Evolutionary conservation across 1,140 invertebrate species (phyloP), one percentile per base, ranked within the genome.

Genomic region (Macrobrachium rosenbergii): DNA sequence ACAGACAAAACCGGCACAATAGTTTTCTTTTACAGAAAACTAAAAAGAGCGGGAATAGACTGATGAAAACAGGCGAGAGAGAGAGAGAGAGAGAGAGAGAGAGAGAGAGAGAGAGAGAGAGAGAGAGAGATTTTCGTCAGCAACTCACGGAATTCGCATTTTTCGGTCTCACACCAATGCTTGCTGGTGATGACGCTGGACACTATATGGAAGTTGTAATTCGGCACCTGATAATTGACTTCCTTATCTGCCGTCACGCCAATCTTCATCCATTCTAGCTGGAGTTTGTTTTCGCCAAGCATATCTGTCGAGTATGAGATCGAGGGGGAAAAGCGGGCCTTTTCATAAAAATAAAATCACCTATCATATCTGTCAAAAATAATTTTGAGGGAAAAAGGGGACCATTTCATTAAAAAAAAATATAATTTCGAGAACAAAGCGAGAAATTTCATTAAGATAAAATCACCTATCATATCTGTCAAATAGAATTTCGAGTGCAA

Each of bases 121-220:
- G 67, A 69, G 17, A 14, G 67, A 67, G 64, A 8, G 0, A 3
- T 69, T 21, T 5, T 19, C 14, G 0, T 63, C 17, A 52, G 0
- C 19, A 6, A 72, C 64, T 83, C n/a, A 83, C 82, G 52, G 17
- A 83, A 83, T 16, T 69, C 58, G 69, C 82, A 83, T 69, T 83
- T 83, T 58, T 28, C 17, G 37, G 52, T 52, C 12, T 52, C 52
- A 21, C 82, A 83, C 82, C 82, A 83, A 37, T 62, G 6, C 21
- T 83, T 73, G 6, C 58, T 75, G 58, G 82, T 76, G 21, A 83
- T 76, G 82, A 75, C 75, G 14, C 12, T 19, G 45, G 58, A 83
- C 58, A 62, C 72, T 5, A 83, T 16, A 23, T 19, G 37, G 52
- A 83, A 60, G 8, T 75, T 72, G 59, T 83, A 83, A 45, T 60